Conservation (phyloP, 1,140 invertebrate genomes). For the Drosophila nannoptera region DNA sequence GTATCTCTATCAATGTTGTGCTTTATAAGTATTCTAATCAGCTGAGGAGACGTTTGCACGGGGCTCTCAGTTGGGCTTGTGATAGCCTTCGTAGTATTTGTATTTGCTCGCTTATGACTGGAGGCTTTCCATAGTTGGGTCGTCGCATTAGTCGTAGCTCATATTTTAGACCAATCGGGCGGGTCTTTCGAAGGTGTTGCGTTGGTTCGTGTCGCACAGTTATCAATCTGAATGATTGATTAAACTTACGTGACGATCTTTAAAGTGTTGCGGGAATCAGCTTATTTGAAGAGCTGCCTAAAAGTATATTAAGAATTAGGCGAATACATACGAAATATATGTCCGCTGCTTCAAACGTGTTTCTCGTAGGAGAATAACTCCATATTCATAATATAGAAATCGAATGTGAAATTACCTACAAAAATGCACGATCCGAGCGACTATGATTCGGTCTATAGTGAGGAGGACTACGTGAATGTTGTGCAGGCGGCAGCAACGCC, state of each 20-base stretch:
- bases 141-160: slow-evolving; percentile 55
- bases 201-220: neutral
- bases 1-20: slow-evolving; percentile 28
- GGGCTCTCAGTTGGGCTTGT: slow-evolving; percentile 47
- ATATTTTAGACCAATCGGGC: slow-evolving; percentile 47
- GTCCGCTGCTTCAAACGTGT: too few species aligned
- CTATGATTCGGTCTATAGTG: slow-evolving; percentile 65
- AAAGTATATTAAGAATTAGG: slow-evolving; percentile 41
- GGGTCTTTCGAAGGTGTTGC: neutral
- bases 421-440: slow-evolving; percentile 63
- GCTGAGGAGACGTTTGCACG: slow-evolving; percentile 31
- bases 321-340: too few species aligned
- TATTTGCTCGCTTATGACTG: slow-evolving; percentile 55
- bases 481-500: slow-evolving; percentile 52
- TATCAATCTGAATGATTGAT: neutral
- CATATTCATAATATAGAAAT: too few species aligned
- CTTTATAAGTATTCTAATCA: slow-evolving; percentile 68
- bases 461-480: slow-evolving; percentile 50
- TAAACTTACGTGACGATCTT: neutral
- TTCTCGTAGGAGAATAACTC: too few species aligned
- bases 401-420: neutral
- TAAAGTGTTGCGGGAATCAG: neutral
- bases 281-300: slow-evolving; percentile 17
- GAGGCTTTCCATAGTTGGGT: slow-evolving; percentile 22
- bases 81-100: slow-evolving; percentile 69